Base-by-base conservation (phyloP, 2,797 vertebrate species). In the Furcifer pardalis region DNA sequence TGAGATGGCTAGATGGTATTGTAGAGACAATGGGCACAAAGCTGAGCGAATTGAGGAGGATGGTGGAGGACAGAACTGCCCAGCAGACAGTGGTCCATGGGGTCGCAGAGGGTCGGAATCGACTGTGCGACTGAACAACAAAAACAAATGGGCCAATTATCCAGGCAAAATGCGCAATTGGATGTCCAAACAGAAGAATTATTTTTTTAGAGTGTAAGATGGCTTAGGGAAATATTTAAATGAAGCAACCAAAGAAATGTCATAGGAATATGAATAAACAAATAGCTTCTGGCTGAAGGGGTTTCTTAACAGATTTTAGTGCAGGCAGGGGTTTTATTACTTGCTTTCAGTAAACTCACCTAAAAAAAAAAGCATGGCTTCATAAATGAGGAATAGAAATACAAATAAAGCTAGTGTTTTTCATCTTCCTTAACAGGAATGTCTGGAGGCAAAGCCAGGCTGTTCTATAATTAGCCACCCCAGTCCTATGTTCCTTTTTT, bases 291-390 rank as follows among this genome's bases (percentile, higher is more conserved):
- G 15, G n/a, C 17, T 30, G n/a, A 76, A 85, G 21, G 25, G 72
- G 27, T 68, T 80, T 27, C 68, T 68, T 85, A 49, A 49, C 77
- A 85, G 60, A 62, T 44, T 85, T 35, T 49, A 44, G 59, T 15
- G 44, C 15, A 68, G 49, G 73, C 35, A 68, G 46, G 30, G 15
- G 77, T 77, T 59, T 66, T 83, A 40, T 49, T 56, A 30, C 75
- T 81, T 46, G 68, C 71, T 76, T 85, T 37, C 46, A 68, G 37
- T 46, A 68, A 75, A 74, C n/a, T 44, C 3, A 52, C 30, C 77
- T 80, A 69, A 52, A 85, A 1, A 15, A 1, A 52, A 74, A 74
- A 74, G 56, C n/a, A 76, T 76, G 63, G 71, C 59, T 76, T 85
- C 17, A 37, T 81, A 62, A 76, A 85, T 76, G 49, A 60, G 78